Evolutionary conservation across 2,797 vertebrate genomes (phyloP).

Genomic region (Etheostoma nigrum): DNA sequence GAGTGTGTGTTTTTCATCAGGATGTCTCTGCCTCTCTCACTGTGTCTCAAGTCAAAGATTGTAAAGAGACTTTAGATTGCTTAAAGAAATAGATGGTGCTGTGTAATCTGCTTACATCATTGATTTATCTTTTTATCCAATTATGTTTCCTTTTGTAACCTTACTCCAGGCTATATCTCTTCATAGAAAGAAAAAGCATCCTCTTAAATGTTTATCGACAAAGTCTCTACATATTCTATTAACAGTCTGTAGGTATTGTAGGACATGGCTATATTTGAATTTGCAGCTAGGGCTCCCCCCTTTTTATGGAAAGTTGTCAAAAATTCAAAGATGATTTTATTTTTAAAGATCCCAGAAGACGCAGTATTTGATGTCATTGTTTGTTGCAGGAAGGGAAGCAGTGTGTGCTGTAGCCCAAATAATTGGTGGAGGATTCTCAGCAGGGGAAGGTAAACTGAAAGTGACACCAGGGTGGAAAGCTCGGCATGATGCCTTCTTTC

Average conservation of each 20-base stretch:
- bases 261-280: constrained; percentile 43
- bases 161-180: constrained; percentile 70
- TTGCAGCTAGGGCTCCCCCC: constrained; percentile 10
- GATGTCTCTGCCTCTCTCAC: constrained; percentile 41
- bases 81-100: constrained; percentile 73
- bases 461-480: constrained; percentile 75
- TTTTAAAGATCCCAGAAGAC: constrained; percentile 64
- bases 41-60: constrained; percentile 46
- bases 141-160: constrained; percentile 72
- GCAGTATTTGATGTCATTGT: constrained; percentile 71
- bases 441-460: constrained; percentile 83
- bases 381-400: constrained; percentile 58
- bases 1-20: constrained; percentile 71
- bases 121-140: constrained; percentile 74
- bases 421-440: constrained; percentile 79
- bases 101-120: constrained; percentile 74
- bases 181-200: constrained; percentile 49
- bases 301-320: constrained; percentile 61
- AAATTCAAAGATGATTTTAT: constrained; percentile 40
- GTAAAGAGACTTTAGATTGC: constrained; percentile 63
- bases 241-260: constrained; percentile 47
- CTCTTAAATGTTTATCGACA: constrained; percentile 70
- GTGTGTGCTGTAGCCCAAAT: constrained; percentile 74
- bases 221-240: constrained; percentile 62
- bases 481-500: constrained; percentile 72